Conservation (phyloP, 1,140 invertebrate genomes). For the Drosophila rhopaloa region DNA sequence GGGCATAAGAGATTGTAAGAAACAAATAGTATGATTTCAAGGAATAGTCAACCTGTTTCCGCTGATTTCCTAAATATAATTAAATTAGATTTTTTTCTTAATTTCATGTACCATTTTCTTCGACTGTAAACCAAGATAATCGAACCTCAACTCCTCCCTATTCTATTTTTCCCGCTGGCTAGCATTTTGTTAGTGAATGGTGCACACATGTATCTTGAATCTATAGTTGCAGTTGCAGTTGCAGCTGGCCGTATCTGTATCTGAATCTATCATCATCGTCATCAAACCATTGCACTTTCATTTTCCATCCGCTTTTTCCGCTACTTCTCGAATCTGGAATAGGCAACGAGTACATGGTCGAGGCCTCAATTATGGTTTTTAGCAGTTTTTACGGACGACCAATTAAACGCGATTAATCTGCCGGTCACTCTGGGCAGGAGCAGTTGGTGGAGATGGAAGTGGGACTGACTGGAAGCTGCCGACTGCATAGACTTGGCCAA, state of each 20-base stretch:
- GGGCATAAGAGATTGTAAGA: too few species aligned
- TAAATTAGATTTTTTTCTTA: too few species aligned
- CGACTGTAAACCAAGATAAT: neutral
- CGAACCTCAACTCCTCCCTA: neutral
- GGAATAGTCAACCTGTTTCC: too few species aligned
- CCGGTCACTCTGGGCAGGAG: slow-evolving; percentile 26
- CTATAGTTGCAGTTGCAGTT: slow-evolving; percentile 5
- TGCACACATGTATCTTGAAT: slow-evolving; percentile 1
- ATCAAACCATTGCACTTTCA: slow-evolving; percentile 56
- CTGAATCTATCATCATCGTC: slow-evolving; percentile 38
- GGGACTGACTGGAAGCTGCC: slow-evolving; percentile 11
- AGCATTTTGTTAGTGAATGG: slow-evolving; percentile 6
- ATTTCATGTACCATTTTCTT: neutral
- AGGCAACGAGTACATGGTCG: slow-evolving; percentile 41
- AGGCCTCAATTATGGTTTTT: slow-evolving; percentile 46
- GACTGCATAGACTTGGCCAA: slow-evolving; percentile 4
- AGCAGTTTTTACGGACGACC: slow-evolving; percentile 43
- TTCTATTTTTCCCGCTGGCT: slow-evolving; percentile 1
- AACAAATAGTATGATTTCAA: too few species aligned
- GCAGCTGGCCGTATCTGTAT: slow-evolving; percentile 28
- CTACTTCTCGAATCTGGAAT: slow-evolving; percentile 54
- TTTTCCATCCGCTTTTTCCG: slow-evolving; percentile 66
- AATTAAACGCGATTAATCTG: slow-evolving; percentile 47
- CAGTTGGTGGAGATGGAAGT: slow-evolving; percentile 6
- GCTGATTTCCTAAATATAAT: too few species aligned